phyloP scores from a whole-genome alignment of 2,888 invertebrate genomes.

The Melanostoma mellinum region DNA sequence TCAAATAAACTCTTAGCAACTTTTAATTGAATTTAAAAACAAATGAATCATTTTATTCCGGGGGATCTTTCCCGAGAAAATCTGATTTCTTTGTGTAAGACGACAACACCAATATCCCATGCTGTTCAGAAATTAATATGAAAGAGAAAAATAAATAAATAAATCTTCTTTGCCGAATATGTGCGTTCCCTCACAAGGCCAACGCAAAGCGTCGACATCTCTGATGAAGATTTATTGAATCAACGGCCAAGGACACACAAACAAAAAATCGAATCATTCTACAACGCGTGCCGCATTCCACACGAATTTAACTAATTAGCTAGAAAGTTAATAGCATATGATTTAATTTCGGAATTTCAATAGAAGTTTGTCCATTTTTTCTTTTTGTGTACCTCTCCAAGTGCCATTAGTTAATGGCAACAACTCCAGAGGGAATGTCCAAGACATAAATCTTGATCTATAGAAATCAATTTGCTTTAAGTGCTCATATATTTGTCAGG shows the following conservation, averaged over 20 bases:
- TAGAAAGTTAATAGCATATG: conserved; percentile 66
- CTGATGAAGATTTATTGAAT: conserved; percentile 37
- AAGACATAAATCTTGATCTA: conserved; percentile 57
- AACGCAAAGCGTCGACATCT: background rate
- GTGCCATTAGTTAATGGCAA: conserved; percentile 44
- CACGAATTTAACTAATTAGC: conserved; percentile 65
- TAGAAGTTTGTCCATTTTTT: background rate
- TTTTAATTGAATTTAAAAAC: too few relatives aligned
- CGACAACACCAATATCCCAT: too few relatives aligned
- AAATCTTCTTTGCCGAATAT: too few relatives aligned
- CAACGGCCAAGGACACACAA: background rate
- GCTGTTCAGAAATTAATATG: too few relatives aligned
- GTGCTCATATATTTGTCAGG: conserved; percentile 65
- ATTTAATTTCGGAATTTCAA: conserved; percentile 53
- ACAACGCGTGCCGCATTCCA: conserved; percentile 10
- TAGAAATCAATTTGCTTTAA: conserved; percentile 68
- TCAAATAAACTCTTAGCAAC: too few relatives aligned
- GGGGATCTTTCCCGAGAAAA: too few relatives aligned
- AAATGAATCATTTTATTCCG: too few relatives aligned
- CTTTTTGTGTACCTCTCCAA: background rate
- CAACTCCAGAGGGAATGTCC: conserved; percentile 10
- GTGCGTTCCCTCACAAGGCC: too few relatives aligned
- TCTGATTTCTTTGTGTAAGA: too few relatives aligned
- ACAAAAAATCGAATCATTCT: background rate
- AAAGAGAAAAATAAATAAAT: too few relatives aligned